Evolutionary conservation across 2,113 vertebrate genomes (phyloP).

Genomic region (Sylvicapra grimmia): DNA sequence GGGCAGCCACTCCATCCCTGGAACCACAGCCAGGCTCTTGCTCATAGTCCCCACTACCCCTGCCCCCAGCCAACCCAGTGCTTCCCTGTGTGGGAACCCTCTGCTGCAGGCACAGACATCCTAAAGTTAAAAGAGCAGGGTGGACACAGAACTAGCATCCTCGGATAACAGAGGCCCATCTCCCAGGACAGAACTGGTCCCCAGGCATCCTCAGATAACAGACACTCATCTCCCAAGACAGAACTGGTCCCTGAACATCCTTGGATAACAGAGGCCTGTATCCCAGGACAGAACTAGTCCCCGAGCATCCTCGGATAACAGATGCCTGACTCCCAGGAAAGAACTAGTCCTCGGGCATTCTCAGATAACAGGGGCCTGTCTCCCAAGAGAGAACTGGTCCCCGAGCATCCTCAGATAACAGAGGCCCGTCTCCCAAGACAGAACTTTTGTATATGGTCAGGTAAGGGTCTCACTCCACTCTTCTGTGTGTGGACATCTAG

Average conservation of each 20-base stretch:
- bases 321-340: neutral
- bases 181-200: neutral
- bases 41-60: too few species aligned
- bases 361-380: slow-evolving; percentile 6
- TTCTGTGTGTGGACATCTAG: neutral
- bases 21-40: neutral
- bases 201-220: neutral
- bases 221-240: neutral
- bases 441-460: neutral
- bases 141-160: neutral
- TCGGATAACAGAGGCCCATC: slow-evolving; percentile 20
- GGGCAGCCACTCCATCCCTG: neutral
- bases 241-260: neutral
- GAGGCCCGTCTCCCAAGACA: too few species aligned
- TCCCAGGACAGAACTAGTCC: neutral
- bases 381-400: neutral
- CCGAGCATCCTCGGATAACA: neutral
- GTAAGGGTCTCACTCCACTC: neutral
- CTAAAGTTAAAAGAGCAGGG: neutral
- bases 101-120: neutral
- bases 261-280: slow-evolving; percentile 4
- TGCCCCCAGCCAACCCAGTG: too few species aligned
- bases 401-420: too few species aligned
- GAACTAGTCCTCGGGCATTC: neutral
- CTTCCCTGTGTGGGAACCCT: neutral